Evolutionary conservation across 2,888 invertebrate species (phyloP).

Genomic region (Apamea crenata): DNA sequence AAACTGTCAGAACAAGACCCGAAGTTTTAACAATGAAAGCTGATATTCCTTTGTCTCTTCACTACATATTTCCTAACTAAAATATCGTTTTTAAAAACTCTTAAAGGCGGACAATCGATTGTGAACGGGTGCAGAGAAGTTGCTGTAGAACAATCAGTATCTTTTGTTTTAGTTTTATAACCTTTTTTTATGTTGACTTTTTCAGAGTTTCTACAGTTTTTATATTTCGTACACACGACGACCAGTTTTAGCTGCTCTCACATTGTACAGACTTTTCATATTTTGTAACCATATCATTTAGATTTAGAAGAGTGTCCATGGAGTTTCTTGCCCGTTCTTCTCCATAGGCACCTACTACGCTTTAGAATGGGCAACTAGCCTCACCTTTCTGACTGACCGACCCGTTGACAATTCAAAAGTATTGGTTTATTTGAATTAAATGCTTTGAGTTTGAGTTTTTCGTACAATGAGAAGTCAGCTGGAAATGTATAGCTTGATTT

Average conservation of each 20-base stretch:
- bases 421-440: no score
- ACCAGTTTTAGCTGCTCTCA: not conserved
- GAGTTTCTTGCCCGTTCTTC: no score
- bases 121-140: conserved; percentile 13
- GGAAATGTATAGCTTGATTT: no score
- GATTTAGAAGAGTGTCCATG: no score
- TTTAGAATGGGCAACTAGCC: no score
- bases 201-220: not conserved
- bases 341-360: no score
- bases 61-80: conserved; percentile 17
- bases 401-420: no score
- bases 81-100: conserved; percentile 46
- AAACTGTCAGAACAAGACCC: conserved; percentile 12
- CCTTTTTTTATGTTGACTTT: not conserved
- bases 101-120: conserved; percentile 37
- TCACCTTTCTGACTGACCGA: no score
- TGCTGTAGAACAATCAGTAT: not conserved
- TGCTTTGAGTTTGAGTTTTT: no score
- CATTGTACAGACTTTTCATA: no score
- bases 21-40: conserved; percentile 52
- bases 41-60: conserved; percentile 51
- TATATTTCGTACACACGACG: not conserved
- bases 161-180: conserved; percentile 37
- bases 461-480: no score
- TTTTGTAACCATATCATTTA: no score